Base-by-base conservation (phyloP, 2,113 vertebrate species). In the Myocastor coypus region DNA sequence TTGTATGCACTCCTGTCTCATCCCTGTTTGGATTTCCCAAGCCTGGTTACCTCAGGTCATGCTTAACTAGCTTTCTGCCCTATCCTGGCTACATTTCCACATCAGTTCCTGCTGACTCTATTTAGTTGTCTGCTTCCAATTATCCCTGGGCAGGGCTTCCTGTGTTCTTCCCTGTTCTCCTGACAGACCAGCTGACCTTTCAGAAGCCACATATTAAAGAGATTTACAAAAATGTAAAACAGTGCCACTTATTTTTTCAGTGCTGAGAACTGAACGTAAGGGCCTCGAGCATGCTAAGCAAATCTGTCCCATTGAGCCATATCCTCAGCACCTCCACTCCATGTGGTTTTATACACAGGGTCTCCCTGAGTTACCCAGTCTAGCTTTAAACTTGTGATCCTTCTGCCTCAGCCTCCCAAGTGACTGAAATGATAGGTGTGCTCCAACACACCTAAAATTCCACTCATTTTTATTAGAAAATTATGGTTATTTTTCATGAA, bases 121-220 rank as follows among this genome's bases (percentile, higher is more conserved):
- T 16, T 61, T 13, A n/a, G n/a, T 34, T 66, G 40, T 83, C 46
- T 80, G 78, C 32, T 63, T 34, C 16, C 13, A 6, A 3, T 19
- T 40, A 26, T 32, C 16, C 87, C n/a, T 57, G 28, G 32, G 66
- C 55, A 85, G 20, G 32, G 8, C 19, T 61, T 52, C 64, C 17
- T 26, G 6, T 14, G 46, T 19, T 80, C 34, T 19, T 42, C 68
- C 42, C 24, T 91, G 0, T 63, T 75, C 9, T 59, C n/a, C n/a
- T 91, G 2, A 32, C 80, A 32, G 88, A 57, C 68, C 71, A 92
- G 59, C 66, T 87, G n/a, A 57, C 64, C 55, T 89, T 90, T 92
- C 46, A 69, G 46, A 93, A 63, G 6, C 16, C 57, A 81, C 78
- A 92, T 61, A 77, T 89, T 91, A 52, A 84, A 57, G 64, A 89